Evolutionary conservation across 2,888 invertebrate genomes (phyloP), one percentile per base, ranked within the genome.

Genomic region (Mantis religiosa): DNA sequence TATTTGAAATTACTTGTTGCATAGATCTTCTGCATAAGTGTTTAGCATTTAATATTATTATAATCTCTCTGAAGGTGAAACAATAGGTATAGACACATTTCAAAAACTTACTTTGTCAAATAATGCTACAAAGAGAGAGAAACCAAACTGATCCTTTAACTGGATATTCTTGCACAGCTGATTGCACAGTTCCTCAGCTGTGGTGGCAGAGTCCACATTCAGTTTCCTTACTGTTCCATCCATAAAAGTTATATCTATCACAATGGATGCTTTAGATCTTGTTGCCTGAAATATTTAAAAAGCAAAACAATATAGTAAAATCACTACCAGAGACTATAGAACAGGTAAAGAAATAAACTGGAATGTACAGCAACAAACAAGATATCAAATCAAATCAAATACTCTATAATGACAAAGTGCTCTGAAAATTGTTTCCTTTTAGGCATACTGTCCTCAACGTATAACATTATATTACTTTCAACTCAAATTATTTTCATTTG

Each of bases 131-230:
- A 98, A 98, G 87, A 99, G 93, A 0, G 98, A 98, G 93, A 99
- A 99, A 2, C 98, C 98, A 93, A 98, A 98, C 83, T 95, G 95
- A 92, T 99, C 98, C 86, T 94, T 95, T 4, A 99, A 93, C 0
- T 95, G 95, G 87, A 98, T 95, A 91, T 95, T 97, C 82, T 96
- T 96, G 0, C 97, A 95, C 87, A 99, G 94, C 92, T 97, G 96
- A 90, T 96, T 95, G 91, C 98, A 97, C 84, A 98, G 94, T 94
- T 99, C 98, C 91, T 96, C 94, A 0, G 98, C 96, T 0, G 97
- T 98, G n/a, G 98, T 97, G 0, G 98, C 98, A 0, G 98, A 98
- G 93, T 98, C 98, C 2, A 98, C 97, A 91, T 97, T 96, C 34
- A 98, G 93, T 1, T 96, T 97, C 92, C 97, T 97, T 41, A 96